Conservation (phyloP, 2,113 vertebrate genomes). For the Gopherus evgoodei region DNA sequence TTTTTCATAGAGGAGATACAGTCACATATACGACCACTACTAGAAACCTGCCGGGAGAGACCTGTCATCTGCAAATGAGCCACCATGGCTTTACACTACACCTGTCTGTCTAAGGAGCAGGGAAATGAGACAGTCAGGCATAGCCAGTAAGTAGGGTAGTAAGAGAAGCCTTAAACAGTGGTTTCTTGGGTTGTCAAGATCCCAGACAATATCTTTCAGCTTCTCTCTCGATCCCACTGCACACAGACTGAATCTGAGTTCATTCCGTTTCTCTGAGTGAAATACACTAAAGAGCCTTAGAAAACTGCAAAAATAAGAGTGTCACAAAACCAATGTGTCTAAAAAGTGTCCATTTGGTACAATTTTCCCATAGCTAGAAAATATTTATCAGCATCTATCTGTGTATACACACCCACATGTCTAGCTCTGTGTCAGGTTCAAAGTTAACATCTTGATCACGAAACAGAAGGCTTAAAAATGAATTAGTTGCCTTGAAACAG, state of each 20-base stretch:
- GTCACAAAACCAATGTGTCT: not conserved
- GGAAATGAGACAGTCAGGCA: not conserved
- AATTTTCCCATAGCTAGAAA: not conserved
- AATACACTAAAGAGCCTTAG: not conserved
- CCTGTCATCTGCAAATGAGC: not conserved
- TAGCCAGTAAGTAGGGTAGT: not conserved
- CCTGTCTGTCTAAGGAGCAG: not conserved
- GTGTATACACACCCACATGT: too few species aligned
- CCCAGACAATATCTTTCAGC: not conserved
- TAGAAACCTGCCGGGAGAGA: not conserved
- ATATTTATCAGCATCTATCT: not conserved
- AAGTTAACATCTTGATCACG: not conserved
- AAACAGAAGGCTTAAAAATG: not conserved
- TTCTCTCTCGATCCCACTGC: not conserved
- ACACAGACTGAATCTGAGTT: not conserved
- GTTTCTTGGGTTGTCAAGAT: not conserved
- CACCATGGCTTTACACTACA: not conserved
- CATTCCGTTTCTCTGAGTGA: not conserved
- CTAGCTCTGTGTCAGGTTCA: not conserved
- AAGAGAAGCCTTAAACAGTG: not conserved
- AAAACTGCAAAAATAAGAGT: not conserved
- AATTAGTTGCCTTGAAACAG: not conserved
- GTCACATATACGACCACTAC: not conserved
- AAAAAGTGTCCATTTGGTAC: not conserved
- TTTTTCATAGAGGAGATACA: constrained; percentile 39